Evolutionary conservation across 1,140 invertebrate species (phyloP).

Genomic region (Pygmarrhopalites habei): DNA sequence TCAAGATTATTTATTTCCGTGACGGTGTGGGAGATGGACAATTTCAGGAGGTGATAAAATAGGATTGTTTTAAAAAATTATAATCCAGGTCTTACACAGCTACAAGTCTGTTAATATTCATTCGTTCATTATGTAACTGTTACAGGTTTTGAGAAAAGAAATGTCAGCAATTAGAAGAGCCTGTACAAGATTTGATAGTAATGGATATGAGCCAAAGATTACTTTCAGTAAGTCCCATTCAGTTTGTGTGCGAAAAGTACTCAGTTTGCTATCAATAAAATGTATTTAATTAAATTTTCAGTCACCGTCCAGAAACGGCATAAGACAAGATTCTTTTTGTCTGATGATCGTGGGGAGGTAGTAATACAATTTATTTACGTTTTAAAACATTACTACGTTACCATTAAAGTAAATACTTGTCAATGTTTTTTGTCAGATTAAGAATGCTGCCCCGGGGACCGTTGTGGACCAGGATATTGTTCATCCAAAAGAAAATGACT

Average conservation of each 20-base stretch:
- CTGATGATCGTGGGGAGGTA: slow-evolving; percentile 51
- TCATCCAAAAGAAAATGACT: slow-evolving; percentile 46
- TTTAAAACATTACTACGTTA: not conserved
- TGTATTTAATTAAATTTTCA: too few relatives aligned
- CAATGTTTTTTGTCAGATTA: slow-evolving; percentile 41
- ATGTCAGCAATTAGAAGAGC: slow-evolving; percentile 59
- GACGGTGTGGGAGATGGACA: slow-evolving; percentile 49
- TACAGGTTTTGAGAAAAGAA: slow-evolving; percentile 51
- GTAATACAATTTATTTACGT: slow-evolving; percentile 61
- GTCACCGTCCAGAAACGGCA: slow-evolving; percentile 47
- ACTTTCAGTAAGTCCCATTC: too few relatives aligned
- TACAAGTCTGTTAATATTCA: too few relatives aligned
- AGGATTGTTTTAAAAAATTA: too few relatives aligned
- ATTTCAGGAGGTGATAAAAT: slow-evolving; percentile 43
- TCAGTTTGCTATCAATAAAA: too few relatives aligned
- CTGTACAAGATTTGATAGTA: slow-evolving; percentile 48
- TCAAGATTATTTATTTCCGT: slow-evolving; percentile 45
- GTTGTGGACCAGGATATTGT: slow-evolving; percentile 47
- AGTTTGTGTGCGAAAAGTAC: too few relatives aligned
- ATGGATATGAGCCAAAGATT: slow-evolving; percentile 51
- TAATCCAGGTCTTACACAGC: too few relatives aligned
- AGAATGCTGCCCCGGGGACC: slow-evolving; percentile 49
- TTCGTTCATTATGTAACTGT: too few relatives aligned
- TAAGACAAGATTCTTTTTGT: slow-evolving; percentile 51
- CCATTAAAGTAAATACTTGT: too few relatives aligned